Evolutionary conservation across 2,888 invertebrate genomes (phyloP).

Genomic region (Selenia dentaria): DNA sequence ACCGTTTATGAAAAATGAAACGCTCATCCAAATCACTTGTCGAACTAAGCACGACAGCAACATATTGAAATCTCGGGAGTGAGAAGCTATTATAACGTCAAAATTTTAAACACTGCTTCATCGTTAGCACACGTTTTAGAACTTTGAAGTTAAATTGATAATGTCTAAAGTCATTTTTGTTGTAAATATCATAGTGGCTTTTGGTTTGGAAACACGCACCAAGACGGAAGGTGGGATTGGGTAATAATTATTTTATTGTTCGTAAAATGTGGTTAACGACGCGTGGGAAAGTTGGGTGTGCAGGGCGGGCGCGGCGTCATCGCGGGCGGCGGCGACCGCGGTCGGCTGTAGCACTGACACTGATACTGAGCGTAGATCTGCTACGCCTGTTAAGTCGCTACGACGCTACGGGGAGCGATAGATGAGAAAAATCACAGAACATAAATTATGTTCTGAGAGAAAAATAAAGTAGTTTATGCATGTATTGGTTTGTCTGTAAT

Average conservation of each 20-base stretch:
- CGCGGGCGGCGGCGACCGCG: constrained; percentile 57
- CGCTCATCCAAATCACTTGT: constrained; percentile 59
- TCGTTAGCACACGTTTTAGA: constrained; percentile 12
- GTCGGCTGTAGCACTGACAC: constrained; percentile 64
- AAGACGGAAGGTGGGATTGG: constrained; percentile 20
- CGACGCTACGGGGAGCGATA: constrained; percentile 2
- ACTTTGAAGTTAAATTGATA: constrained; percentile 3
- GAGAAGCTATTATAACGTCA: constrained; percentile 28
- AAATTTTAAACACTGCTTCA: constrained; percentile 33
- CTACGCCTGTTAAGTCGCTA: constrained; percentile 40
- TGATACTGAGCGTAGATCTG: constrained; percentile 38
- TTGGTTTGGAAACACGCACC: constrained; percentile 17
- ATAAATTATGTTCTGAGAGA: too few species aligned
- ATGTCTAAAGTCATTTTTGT: constrained; percentile 3
- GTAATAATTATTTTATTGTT: constrained; percentile 55
- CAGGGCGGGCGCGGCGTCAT: constrained; percentile 39
- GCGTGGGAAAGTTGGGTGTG: constrained; percentile 57
- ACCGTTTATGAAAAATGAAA: constrained; percentile 63
- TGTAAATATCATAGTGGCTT: constrained; percentile 12
- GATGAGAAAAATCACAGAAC: too few species aligned
- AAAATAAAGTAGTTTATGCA: too few species aligned
- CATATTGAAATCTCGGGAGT: constrained; percentile 44
- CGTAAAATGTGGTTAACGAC: constrained; percentile 68
- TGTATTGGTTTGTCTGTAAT: too few species aligned
- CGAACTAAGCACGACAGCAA: constrained; percentile 44